Evolutionary conservation across 2,113 vertebrate genomes (phyloP), one percentile per base, ranked within the genome.

Genomic region (Gasterosteus aculeatus): DNA sequence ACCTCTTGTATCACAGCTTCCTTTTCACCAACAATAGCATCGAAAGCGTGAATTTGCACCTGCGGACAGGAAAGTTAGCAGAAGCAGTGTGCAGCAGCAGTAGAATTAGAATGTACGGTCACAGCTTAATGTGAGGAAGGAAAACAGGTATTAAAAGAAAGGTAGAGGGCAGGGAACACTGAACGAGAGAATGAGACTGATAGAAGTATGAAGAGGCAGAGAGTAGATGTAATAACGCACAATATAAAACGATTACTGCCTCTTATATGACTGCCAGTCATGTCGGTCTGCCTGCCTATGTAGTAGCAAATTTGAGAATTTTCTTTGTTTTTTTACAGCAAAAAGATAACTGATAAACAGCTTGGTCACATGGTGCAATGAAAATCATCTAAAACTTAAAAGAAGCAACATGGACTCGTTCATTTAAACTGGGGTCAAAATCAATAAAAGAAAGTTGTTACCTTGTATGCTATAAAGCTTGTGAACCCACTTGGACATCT

Each of bases 1-100:
- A 97, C 96, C 95, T 97, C 94, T 33, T 86, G 75, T 60, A 97
- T 83, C 26, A 75, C 83, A 2, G 92, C 82, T 29, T 97, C 96
- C 88, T 96, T 96, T 56, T 92, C 94, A 56, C 76, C 72, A 66
- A 96, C 11, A 2, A 87, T 77, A 0, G 26, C 84, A 74, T 98
- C 96, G 67, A 92, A 95, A 0, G 93, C 74, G n/a, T 93, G 88
- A 49, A 92, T 82, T 71, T 96, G 95, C 39, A 95, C 78, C 97
- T 98, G 85, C 26, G 69, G 7, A 80, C 22, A 39, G 26, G 18
- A 19, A 9, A 60, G 26, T 71, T 49, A 57, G 29, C 68, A 10
- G 58, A 11, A 16, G 18, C 31, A 35, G 19, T 58, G 6, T 31
- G 39, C 26, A 54, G 39, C 26, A 54, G 39, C 0, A 7, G 10